Evolutionary conservation across 1,140 invertebrate genomes (phyloP).

Genomic region (Drosophila azteca): DNA sequence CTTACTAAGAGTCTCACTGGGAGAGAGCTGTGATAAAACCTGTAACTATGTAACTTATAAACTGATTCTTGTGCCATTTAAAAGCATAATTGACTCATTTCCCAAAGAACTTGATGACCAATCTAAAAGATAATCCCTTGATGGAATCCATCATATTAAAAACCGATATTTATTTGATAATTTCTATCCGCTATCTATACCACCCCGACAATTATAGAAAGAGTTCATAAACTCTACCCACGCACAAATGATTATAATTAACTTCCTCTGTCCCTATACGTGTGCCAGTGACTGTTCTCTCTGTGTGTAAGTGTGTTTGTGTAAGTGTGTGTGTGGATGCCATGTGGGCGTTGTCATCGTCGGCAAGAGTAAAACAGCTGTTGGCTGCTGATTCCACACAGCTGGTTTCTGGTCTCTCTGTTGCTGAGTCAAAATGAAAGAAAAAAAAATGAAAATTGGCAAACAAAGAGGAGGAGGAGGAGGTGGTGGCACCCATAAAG

Average conservation of each 20-base stretch:
- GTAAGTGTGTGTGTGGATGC: slow-evolving; percentile 32
- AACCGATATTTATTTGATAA: slow-evolving; percentile 4
- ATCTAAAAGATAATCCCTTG: too few relatives aligned
- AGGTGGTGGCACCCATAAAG: slow-evolving; percentile 13
- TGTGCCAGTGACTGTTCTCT: slow-evolving; percentile 3
- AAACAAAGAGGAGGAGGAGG: slow-evolving; percentile 66
- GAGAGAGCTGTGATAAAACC: too few relatives aligned
- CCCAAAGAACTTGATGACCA: neutral
- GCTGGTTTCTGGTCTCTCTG: slow-evolving; percentile 17
- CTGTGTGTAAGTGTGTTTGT: neutral
- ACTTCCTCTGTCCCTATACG: slow-evolving; percentile 39
- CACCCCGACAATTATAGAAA: too few relatives aligned
- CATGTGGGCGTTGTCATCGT: slow-evolving; percentile 70
- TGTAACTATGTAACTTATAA: too few relatives aligned
- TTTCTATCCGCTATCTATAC: too few relatives aligned
- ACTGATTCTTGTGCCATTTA: too few relatives aligned
- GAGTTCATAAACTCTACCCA: slow-evolving; percentile 26
- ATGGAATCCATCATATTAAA: neutral
- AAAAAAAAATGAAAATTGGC: slow-evolving; percentile 29
- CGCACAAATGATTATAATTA: slow-evolving; percentile 25
- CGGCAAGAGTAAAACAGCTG: slow-evolving; percentile 60
- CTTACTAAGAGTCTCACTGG: too few relatives aligned
- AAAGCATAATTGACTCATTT: neutral
- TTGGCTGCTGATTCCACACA: slow-evolving; percentile 47
- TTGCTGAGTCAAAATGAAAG: slow-evolving; percentile 18